Conservation (phyloP, 2,888 invertebrate species). For the Chromoteleia sp. region DNA sequence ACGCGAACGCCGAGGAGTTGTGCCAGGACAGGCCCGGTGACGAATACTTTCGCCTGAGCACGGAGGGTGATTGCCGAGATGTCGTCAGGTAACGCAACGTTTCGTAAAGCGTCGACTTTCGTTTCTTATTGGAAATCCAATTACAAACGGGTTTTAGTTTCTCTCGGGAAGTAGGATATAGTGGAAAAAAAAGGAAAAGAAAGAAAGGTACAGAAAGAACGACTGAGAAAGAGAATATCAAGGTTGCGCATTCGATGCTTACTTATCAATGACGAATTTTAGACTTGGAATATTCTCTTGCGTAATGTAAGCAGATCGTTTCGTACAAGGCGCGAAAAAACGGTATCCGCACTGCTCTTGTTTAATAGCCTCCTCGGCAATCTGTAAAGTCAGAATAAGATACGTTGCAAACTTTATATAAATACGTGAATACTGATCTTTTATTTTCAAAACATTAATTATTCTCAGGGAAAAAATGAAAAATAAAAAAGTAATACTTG, state of each 20-base stretch:
- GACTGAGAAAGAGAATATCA: constrained; percentile 36
- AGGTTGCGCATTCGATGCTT: constrained; percentile 51
- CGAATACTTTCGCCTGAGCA: constrained; percentile 94
- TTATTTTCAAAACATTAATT: no score
- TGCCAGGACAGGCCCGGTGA: constrained; percentile 95
- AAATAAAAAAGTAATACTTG: no score
- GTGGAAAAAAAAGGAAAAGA: constrained; percentile 43
- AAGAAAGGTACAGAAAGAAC: constrained; percentile 36
- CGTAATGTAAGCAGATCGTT: constrained; percentile 36
- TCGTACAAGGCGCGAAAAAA: background rate
- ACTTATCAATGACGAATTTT: constrained; percentile 50
- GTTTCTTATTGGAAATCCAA: constrained; percentile 72
- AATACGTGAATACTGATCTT: no score
- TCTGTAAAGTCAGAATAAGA: no score
- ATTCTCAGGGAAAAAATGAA: no score
- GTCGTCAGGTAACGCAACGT: constrained; percentile 91
- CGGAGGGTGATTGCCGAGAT: constrained; percentile 95
- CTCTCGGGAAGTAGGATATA: constrained; percentile 69
- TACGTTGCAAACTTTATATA: no score
- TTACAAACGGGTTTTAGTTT: constrained; percentile 74
- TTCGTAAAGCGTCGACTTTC: constrained; percentile 71
- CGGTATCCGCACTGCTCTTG: no score
- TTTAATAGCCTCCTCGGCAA: no score
- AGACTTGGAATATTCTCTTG: constrained; percentile 20
- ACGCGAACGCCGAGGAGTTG: constrained; percentile 91